Evolutionary conservation across 2,113 vertebrate genomes (phyloP).

Genomic region (cat (Felis catus)): DNA sequence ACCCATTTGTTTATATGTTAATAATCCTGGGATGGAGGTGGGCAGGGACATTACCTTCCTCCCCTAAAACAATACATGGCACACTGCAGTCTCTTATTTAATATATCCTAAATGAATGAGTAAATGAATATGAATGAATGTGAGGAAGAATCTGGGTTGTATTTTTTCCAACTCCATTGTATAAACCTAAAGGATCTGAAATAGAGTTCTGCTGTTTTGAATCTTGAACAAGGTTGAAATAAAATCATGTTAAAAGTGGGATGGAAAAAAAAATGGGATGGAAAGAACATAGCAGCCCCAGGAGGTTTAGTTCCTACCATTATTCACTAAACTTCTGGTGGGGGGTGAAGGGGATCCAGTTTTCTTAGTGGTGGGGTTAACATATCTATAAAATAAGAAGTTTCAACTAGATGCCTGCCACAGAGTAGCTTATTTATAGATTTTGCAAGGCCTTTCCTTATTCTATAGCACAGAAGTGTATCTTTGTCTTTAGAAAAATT

Average conservation of each 20-base stretch:
- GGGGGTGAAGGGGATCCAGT: not conserved
- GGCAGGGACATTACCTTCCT: not conserved
- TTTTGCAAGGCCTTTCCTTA: not conserved
- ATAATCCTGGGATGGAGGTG: not conserved
- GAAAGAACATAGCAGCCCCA: not conserved
- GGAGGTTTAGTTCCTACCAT: not conserved
- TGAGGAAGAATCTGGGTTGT: not conserved
- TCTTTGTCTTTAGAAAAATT: conserved; percentile 21
- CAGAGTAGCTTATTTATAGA: not conserved
- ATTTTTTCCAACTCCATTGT: not conserved
- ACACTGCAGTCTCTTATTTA: not conserved
- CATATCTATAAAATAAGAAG: not conserved
- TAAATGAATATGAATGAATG: not conserved
- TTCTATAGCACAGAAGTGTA: not conserved
- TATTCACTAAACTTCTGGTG: not conserved
- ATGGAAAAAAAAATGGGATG: not conserved
- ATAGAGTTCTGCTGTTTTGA: not conserved
- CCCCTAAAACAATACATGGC: not conserved
- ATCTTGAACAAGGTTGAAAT: not conserved
- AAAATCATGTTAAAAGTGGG: not conserved
- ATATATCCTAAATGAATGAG: not conserved
- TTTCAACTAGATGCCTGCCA: conserved; percentile 21
- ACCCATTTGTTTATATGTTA: not conserved
- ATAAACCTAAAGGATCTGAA: not conserved
- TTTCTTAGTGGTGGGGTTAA: not conserved